Conservation (phyloP, 1,140 invertebrate species). For the Tyrophagus putrescentiae region DNA sequence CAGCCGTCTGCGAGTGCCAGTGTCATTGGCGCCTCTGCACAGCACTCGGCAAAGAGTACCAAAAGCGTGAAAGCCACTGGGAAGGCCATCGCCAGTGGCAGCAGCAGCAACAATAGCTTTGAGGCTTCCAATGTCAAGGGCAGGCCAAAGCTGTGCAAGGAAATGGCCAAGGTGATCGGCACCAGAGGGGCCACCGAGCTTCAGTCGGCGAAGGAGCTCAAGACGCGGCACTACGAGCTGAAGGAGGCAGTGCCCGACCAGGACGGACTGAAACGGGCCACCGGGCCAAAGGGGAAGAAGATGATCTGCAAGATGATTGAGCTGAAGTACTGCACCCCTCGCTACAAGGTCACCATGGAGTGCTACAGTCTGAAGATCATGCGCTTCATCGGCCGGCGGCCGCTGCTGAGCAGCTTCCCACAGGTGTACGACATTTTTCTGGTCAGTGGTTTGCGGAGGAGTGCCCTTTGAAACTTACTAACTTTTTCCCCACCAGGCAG, state of each 20-base stretch:
- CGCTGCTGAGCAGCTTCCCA: background rate
- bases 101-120: too few relatives aligned
- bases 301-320: background rate
- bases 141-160: background rate
- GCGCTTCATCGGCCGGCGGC: conserved; percentile 3
- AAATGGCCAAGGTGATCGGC: background rate
- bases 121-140: background rate
- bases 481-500: too few relatives aligned
- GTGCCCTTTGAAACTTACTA: too few relatives aligned
- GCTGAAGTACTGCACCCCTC: background rate
- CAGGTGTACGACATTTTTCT: background rate
- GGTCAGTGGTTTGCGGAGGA: too few relatives aligned
- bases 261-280: background rate
- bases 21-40: too few relatives aligned
- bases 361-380: background rate
- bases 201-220: background rate
- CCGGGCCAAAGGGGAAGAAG: background rate
- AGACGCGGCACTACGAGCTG: background rate
- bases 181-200: background rate
- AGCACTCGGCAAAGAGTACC: too few relatives aligned
- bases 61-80: too few relatives aligned
- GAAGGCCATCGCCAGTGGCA: too few relatives aligned
- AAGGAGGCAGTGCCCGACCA: background rate
- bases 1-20: too few relatives aligned
- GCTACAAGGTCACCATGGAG: background rate